phyloP scores from a whole-genome alignment of 2,797 vertebrate genomes.

The Gallirallus australis region DNA sequence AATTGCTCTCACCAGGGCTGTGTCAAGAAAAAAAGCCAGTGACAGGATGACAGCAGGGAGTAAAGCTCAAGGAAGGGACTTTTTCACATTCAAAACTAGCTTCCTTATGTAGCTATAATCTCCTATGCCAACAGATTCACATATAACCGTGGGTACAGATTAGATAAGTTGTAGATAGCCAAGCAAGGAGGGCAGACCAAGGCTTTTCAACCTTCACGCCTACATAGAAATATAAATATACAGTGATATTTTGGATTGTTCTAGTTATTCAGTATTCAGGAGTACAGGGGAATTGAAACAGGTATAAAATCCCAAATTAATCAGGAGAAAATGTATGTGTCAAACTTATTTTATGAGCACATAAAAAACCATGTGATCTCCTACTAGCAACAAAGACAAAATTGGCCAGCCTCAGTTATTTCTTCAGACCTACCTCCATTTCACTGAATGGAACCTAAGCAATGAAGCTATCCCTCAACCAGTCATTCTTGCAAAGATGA shows the following conservation, averaged over 20 bases:
- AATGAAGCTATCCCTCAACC: background rate
- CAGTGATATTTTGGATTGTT: background rate
- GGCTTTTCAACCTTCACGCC: background rate
- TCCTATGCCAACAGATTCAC: background rate
- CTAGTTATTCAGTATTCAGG: background rate
- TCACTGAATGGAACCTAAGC: background rate
- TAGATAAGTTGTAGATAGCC: background rate
- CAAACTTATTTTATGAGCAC: background rate
- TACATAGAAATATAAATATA: background rate
- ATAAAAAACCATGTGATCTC: accelerated
- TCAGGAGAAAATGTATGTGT: background rate
- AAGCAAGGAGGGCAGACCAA: background rate
- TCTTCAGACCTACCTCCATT: background rate
- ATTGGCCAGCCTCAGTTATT: background rate
- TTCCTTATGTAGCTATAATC: background rate
- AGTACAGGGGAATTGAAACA: background rate
- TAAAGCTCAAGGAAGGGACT: background rate
- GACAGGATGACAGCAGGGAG: background rate
- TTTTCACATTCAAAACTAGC: background rate
- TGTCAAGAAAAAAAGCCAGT: background rate
- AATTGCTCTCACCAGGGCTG: background rate
- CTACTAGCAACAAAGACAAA: background rate
- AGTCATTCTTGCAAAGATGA: background rate
- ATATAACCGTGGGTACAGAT: background rate
- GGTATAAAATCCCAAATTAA: background rate